Evolutionary conservation across 2,113 vertebrate genomes (phyloP).

Genomic region (Hippopotamus amphibius): DNA sequence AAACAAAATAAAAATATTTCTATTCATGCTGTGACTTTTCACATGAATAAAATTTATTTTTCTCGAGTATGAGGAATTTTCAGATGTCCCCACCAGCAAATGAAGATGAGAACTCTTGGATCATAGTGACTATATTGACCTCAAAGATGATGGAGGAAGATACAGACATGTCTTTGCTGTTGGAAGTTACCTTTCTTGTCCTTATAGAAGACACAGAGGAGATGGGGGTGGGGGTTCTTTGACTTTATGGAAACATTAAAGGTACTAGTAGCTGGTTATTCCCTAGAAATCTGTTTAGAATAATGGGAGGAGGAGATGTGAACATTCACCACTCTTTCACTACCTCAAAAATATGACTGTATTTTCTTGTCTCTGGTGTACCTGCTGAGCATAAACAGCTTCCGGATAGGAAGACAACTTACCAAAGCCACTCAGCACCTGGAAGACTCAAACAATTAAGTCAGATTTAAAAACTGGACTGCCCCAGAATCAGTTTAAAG

Average conservation of each 20-base stretch:
- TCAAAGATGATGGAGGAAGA: not conserved
- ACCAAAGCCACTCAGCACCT: not conserved
- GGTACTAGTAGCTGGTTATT: not conserved
- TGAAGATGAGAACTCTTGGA: not conserved
- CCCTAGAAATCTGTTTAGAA: not conserved
- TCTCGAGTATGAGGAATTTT: not conserved
- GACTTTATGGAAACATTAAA: not conserved
- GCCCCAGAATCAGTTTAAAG: not conserved
- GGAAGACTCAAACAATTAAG: not conserved
- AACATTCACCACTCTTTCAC: not conserved
- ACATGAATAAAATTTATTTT: not conserved
- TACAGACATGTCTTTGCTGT: not conserved
- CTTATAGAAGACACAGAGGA: not conserved
- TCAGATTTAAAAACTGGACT: not conserved
- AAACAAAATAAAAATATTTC: not conserved
- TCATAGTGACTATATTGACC: not conserved
- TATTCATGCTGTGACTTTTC: not conserved
- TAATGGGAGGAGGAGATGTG: rapidly evolving
- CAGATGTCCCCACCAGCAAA: not conserved
- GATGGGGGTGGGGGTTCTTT: rapidly evolving
- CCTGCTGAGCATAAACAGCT: not conserved
- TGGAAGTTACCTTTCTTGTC: not conserved
- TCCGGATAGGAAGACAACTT: not conserved
- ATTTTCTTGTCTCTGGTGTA: not conserved
- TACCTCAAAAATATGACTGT: not conserved